Base-by-base conservation (phyloP, 2,797 vertebrate species). In the Cynodonichthys magdalenae region DNA sequence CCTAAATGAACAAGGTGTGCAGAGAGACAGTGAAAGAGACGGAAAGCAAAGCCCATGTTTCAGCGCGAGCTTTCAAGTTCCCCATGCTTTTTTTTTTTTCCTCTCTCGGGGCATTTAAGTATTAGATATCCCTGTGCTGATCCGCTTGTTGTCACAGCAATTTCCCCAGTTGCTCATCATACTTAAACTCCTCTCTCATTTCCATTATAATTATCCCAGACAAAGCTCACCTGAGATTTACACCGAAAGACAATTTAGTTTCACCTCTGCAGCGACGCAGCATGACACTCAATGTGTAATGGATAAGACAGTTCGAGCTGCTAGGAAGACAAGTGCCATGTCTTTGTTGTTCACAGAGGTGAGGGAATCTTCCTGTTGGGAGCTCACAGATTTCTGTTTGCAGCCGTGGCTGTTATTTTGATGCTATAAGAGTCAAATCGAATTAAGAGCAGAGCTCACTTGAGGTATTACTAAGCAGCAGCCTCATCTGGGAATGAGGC, bases 101-200 rank as follows among this genome's bases (percentile, higher is more conserved):
- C n/a, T 89, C 89, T 90, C 85, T 80, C 27, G 70, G 89, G 86
- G 82, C 86, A 77, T 85, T 87, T 90, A 90, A 89, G 87, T 75
- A 85, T 88, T 85, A 85, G 84, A 87, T 89, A 90, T 87, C 80
- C 87, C 86, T 70, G 66, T 71, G 63, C 74, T 87, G 80, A 92
- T 90, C 89, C 82, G 81, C 80, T 83, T 89, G 91, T 91, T 92
- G 91, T 90, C 90, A 90, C 82, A 80, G 89, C 89, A 77, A 90
- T 92, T 88, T 90, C 86, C 89, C 81, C 83, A 86, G 86, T 91
- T 86, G 90, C 90, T 90, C 89, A 87, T 93, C 91, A 92, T 87
- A 75, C 87, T 92, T 90, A 88, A 90, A 90, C 82, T 85, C 69
- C 74, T 78, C 83, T 79, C 85, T 89, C 84, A 83, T 92, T 89